phyloP scores from a whole-genome alignment of 2,797 vertebrate species.

The Danio tinwini region DNA sequence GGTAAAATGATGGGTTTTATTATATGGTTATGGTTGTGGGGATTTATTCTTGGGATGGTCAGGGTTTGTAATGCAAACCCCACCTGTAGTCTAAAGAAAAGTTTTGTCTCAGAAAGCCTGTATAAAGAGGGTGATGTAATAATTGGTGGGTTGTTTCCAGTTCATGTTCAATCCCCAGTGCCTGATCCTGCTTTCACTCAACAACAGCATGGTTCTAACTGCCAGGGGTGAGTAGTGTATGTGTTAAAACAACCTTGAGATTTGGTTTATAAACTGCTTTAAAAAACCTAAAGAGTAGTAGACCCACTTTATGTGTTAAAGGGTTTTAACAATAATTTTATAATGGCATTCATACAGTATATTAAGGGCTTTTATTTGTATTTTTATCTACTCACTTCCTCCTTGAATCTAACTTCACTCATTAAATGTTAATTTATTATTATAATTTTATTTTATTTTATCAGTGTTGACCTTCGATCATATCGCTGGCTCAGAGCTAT shows the following conservation, averaged over 20 bases:
- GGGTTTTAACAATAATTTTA: too few species aligned
- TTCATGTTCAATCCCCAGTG: constrained; percentile 58
- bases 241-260: background rate
- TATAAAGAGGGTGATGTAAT: constrained; percentile 63
- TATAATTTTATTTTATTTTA: background rate
- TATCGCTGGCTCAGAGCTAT: constrained; percentile 67
- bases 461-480: constrained; percentile 55
- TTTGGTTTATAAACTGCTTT: too few species aligned
- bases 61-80: constrained; percentile 36
- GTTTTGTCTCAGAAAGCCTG: constrained; percentile 58
- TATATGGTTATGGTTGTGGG: constrained; percentile 55
- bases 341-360: too few species aligned
- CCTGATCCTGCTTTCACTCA: constrained; percentile 55
- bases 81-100: constrained; percentile 56
- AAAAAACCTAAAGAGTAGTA: too few species aligned
- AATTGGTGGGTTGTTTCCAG: constrained; percentile 64
- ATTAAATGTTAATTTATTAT: background rate
- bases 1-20: constrained; percentile 58
- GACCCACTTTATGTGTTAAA: too few species aligned
- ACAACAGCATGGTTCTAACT: constrained; percentile 28
- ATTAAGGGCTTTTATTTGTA: too few species aligned
- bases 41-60: constrained; percentile 47
- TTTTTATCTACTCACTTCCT: too few species aligned
- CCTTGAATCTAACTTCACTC: too few species aligned
- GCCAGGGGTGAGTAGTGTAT: constrained; percentile 49